Percentiles rank a stretch among this genome's conserved stretches.
phyloP scores from a whole-genome alignment of 2,888 invertebrate species.

The Drosophila barbarae region DNA sequence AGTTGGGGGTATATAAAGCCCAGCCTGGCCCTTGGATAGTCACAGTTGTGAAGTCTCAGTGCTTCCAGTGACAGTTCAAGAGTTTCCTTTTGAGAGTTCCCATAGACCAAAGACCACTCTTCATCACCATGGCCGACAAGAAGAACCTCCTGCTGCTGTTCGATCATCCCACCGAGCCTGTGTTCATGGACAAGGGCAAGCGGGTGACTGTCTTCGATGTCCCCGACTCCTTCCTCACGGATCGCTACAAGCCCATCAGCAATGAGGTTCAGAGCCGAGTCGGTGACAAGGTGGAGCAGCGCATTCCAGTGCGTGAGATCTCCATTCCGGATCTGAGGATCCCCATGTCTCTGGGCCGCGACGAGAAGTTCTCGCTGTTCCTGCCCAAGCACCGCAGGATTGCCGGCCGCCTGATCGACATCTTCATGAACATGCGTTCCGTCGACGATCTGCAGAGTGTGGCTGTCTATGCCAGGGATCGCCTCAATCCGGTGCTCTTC shows the following conservation, averaged over 20 bases:
- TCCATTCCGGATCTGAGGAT: conserved; percentile 83
- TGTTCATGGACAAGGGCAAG: conserved; percentile 88
- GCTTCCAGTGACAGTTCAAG: conserved; percentile 33
- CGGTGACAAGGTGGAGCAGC: conserved; percentile 80
- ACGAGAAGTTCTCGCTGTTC: conserved; percentile 86
- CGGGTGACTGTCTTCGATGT: conserved; percentile 83
- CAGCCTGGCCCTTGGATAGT: not conserved
- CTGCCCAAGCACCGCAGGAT: conserved; percentile 85
- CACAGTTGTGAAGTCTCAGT: conserved; percentile 55
- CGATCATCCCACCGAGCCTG: conserved; percentile 88
- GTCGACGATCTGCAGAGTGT: conserved; percentile 85
- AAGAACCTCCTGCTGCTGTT: conserved; percentile 84
- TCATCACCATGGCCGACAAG: conserved; percentile 77
- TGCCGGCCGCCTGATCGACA: conserved; percentile 85
- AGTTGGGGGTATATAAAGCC: conserved; percentile 53
- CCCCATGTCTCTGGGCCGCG: conserved; percentile 83
- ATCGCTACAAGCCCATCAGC: conserved; percentile 81
- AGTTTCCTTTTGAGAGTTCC: not conserved
- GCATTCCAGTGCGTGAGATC: conserved; percentile 83
- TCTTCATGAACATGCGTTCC: conserved; percentile 86
- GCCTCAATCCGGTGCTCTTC: conserved; percentile 89
- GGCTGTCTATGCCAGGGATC: conserved; percentile 85
- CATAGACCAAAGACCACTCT: not conserved
- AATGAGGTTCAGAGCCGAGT: conserved; percentile 82
- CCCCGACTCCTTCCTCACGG: conserved; percentile 83